phyloP scores from a whole-genome alignment of 2,113 vertebrate species.

The Syrrhaptes paradoxus region DNA sequence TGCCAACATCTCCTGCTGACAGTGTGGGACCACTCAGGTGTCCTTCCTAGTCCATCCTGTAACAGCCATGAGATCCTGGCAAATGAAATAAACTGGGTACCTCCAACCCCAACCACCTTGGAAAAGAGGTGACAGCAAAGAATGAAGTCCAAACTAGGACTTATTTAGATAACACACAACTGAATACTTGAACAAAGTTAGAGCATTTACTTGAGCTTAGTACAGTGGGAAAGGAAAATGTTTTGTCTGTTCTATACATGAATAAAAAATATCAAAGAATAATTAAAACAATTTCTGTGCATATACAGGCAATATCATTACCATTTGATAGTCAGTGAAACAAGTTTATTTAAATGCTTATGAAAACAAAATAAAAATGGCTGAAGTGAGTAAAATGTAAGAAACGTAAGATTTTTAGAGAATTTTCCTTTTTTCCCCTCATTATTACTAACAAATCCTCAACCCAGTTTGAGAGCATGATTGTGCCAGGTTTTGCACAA shows the following conservation, averaged over 20 bases:
- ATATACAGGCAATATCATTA: neutral
- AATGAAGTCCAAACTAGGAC: neutral
- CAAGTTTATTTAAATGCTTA: neutral
- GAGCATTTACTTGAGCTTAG: neutral
- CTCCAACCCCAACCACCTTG: neutral
- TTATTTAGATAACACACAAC: neutral
- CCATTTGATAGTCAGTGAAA: neutral
- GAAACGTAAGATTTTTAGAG: rapidly evolving
- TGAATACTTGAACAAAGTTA: neutral
- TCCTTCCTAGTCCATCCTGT: neutral
- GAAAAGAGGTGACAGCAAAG: neutral
- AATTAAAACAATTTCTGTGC: neutral
- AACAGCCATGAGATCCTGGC: neutral
- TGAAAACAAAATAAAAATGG: neutral
- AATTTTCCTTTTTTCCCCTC: neutral
- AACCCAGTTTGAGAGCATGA: neutral
- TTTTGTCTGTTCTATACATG: neutral
- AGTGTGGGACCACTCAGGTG: neutral
- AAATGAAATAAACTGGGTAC: neutral
- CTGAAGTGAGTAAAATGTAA: neutral
- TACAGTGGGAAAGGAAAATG: neutral
- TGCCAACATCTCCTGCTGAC: neutral
- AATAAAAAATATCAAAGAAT: neutral
- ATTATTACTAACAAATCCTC: neutral
- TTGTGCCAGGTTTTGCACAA: neutral